These are phyloP conservation scores for Agonopterix subpropinquella DNA, from an alignment of 2,888 invertebrate species.

Conservation along the genomic window DNA sequence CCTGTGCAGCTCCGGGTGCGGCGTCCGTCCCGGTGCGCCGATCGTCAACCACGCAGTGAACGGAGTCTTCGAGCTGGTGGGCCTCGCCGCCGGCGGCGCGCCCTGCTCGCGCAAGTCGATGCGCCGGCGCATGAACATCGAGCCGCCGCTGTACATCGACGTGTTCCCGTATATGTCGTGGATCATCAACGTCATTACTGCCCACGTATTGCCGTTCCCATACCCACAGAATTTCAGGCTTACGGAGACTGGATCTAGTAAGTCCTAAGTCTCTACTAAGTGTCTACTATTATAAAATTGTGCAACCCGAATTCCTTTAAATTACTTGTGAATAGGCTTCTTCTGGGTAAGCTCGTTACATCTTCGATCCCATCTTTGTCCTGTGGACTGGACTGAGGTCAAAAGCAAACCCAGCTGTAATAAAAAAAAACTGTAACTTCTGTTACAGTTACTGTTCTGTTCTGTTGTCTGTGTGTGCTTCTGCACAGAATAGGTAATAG, in stretches of 20 bases:
- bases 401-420: too few species aligned
- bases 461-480: too few species aligned
- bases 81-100: conserved; percentile 44
- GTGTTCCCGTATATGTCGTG: conserved; percentile 54
- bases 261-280: conserved; percentile 4
- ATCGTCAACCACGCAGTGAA: conserved; percentile 43
- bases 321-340: too few species aligned
- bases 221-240: conserved; percentile 44
- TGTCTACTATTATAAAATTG: too few species aligned
- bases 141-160: conserved; percentile 57
- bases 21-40: conserved; percentile 52
- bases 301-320: too few species aligned
- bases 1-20: conserved; percentile 56
- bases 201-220: conserved; percentile 43
- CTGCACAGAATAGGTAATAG: too few species aligned
- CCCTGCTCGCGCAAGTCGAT: conserved; percentile 38
- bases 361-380: too few species aligned
- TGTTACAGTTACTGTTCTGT: too few species aligned
- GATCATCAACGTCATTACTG: conserved; percentile 54
- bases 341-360: too few species aligned
- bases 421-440: too few species aligned
- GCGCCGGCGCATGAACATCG: conserved; percentile 42
- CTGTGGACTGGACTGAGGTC: too few species aligned
- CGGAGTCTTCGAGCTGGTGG: conserved; percentile 52
- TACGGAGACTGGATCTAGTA: conserved; percentile 36